Evolutionary conservation across 2,113 vertebrate species (phyloP).

Genomic region (Corvus cornix): DNA sequence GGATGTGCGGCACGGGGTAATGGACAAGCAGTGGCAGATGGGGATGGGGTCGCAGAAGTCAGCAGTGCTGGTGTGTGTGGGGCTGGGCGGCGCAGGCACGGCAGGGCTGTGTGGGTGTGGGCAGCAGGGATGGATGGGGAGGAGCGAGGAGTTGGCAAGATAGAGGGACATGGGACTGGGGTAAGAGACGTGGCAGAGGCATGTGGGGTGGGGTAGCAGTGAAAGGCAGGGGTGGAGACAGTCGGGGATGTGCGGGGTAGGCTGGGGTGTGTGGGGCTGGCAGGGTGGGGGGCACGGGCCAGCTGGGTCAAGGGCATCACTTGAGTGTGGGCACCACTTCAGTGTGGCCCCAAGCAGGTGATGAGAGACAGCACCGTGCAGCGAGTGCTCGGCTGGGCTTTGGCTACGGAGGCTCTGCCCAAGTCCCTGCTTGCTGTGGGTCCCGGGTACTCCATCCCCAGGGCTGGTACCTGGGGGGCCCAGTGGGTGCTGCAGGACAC

Average conservation of each 20-base stretch:
- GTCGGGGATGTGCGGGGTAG: background rate
- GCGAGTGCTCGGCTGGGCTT: background rate
- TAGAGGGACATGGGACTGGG: background rate
- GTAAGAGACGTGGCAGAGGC: background rate
- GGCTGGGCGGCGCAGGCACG: background rate
- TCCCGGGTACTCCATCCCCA: background rate
- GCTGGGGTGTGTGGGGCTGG: background rate
- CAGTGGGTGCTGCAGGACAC: background rate
- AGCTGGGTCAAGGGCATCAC: background rate
- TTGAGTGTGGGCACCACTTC: background rate
- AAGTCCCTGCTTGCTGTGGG: background rate
- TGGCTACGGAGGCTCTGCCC: background rate
- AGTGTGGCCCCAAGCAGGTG: background rate
- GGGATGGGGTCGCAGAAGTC: background rate
- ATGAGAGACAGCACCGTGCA: rapidly evolving
- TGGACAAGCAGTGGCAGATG: background rate
- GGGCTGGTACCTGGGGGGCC: background rate
- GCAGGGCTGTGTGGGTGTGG: background rate
- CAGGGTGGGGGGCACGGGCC: background rate
- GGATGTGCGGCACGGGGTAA: background rate
- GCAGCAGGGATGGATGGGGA: background rate
- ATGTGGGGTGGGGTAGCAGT: background rate
- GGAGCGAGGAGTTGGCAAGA: background rate
- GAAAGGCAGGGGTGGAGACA: background rate
- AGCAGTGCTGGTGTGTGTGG: background rate